phyloP scores from a whole-genome alignment of 1,140 invertebrate genomes.

The Chionoecetes opilio region DNA sequence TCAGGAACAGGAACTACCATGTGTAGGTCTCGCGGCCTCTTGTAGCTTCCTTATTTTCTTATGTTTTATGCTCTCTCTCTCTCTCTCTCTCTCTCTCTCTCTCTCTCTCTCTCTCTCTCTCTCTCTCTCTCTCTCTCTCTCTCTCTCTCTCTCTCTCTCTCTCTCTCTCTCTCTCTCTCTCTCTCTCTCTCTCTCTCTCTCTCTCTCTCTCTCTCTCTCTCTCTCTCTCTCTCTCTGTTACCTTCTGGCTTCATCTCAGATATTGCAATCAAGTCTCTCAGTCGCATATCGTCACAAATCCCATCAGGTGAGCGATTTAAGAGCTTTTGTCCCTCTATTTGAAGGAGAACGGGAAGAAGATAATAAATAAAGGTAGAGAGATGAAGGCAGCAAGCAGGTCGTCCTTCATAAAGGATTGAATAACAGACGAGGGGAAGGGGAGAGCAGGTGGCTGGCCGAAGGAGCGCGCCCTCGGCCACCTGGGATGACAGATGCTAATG shows the following conservation, averaged over 20 bases:
- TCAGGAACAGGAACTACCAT: neutral
- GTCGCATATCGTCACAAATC: neutral
- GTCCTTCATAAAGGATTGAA: no score
- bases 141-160: constrained; percentile 46
- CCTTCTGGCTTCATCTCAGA: neutral
- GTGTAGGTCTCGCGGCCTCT: neutral
- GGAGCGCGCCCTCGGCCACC: constrained; percentile 1
- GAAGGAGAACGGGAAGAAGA: neutral
- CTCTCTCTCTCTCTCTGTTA: constrained; percentile 51
- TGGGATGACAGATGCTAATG: constrained; percentile 16
- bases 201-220: constrained; percentile 52
- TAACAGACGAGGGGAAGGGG: neutral
- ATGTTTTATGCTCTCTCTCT: constrained; percentile 19
- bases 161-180: constrained; percentile 22
- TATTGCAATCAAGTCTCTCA: neutral
- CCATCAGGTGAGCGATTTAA: neutral
- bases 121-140: constrained; percentile 42
- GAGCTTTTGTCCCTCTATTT: neutral
- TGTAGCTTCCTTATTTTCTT: neutral
- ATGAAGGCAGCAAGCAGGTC: neutral
- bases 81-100: constrained; percentile 39
- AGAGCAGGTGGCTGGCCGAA: neutral
- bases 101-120: constrained; percentile 12
- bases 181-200: constrained; percentile 42
- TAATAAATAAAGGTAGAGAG: neutral